Conservation (phyloP, 2,888 invertebrate species). For the Entomobrya proxima region DNA sequence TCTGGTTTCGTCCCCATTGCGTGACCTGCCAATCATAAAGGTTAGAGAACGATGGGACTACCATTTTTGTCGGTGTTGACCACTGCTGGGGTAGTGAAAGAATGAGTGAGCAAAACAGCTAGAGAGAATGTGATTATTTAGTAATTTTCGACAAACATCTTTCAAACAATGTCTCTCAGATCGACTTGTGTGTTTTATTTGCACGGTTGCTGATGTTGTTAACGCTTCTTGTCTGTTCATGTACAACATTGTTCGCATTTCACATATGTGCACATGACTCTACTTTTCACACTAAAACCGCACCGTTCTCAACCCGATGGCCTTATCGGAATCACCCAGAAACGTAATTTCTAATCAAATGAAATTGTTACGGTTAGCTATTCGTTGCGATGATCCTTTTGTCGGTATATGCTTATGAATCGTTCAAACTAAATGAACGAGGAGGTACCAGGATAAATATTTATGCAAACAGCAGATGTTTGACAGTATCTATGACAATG, state of each 20-base stretch:
- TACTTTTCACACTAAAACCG: neutral
- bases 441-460: no score
- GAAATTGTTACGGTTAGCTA: constrained; percentile 1
- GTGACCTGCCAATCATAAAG: constrained; percentile 63
- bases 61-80: constrained; percentile 20
- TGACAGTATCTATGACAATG: neutral
- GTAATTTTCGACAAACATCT: constrained; percentile 45
- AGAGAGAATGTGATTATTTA: constrained; percentile 58
- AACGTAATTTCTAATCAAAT: constrained; percentile 1
- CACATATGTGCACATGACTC: neutral
- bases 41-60: neutral
- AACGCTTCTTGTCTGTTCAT: neutral
- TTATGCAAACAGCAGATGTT: neutral
- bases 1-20: constrained; percentile 59
- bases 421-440: neutral
- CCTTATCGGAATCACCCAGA: constrained; percentile 45
- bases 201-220: constrained; percentile 4
- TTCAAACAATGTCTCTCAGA: constrained; percentile 28
- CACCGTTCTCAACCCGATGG: constrained; percentile 47
- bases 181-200: neutral
- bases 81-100: constrained; percentile 53
- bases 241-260: neutral
- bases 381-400: neutral
- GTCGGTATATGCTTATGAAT: neutral
- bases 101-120: constrained; percentile 43